Conservation (phyloP, 2,113 vertebrate species). For the Alces alces region DNA sequence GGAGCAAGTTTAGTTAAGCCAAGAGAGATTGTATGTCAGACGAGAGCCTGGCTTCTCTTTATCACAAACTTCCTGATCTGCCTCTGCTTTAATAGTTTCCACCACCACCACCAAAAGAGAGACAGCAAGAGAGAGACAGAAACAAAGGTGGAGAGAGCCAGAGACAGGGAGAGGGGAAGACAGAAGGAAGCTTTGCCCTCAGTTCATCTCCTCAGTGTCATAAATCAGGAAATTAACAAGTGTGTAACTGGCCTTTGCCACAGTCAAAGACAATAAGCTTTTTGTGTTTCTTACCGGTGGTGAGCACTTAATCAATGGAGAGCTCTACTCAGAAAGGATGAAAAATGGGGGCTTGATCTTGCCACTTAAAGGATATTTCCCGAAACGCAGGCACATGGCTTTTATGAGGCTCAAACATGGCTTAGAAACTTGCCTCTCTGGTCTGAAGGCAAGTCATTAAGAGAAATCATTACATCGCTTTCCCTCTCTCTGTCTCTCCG, state of each 20-base stretch:
- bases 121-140: neutral
- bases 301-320: slow-evolving; percentile 79
- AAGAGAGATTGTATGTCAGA: slow-evolving; percentile 86
- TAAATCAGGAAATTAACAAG: slow-evolving; percentile 86
- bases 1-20: slow-evolving; percentile 84
- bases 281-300: slow-evolving; percentile 79
- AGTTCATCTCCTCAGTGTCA: slow-evolving; percentile 73
- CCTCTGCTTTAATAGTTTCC: slow-evolving; percentile 71
- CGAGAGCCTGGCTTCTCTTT: slow-evolving; percentile 83
- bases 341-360: slow-evolving; percentile 72
- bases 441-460: slow-evolving; percentile 80
- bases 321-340: slow-evolving; percentile 74
- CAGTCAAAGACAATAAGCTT: slow-evolving; percentile 77
- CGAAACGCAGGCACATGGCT: slow-evolving; percentile 71
- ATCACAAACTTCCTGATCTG: slow-evolving; percentile 85
- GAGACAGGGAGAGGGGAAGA: neutral
- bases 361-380: slow-evolving; percentile 76
- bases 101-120: slow-evolving; percentile 8
- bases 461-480: slow-evolving; percentile 81
- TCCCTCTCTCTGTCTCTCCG: slow-evolving; percentile 58
- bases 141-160: neutral
- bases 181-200: slow-evolving; percentile 41
- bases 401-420: slow-evolving; percentile 75
- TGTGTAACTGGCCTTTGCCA: slow-evolving; percentile 78
- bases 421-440: slow-evolving; percentile 76